Evolutionary conservation across 1,140 invertebrate species (phyloP), one percentile per base, ranked within the genome.

Genomic region (Olivierus martensii): DNA sequence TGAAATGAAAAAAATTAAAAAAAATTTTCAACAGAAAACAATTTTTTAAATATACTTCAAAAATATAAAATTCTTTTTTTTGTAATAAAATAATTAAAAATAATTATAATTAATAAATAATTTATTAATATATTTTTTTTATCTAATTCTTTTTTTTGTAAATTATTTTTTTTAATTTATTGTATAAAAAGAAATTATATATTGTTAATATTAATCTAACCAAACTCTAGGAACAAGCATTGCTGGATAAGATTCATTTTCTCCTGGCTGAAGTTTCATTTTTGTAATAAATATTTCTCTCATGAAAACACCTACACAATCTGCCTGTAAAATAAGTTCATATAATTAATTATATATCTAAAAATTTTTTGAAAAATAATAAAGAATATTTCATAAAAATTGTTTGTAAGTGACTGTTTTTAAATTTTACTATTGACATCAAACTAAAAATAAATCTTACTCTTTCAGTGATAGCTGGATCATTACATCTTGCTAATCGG

Each of bases 181-280:
- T n/a, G n/a, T n/a, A n/a, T n/a, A n/a, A n/a, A n/a, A n/a, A n/a
- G n/a, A n/a, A n/a, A n/a, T n/a, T n/a, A n/a, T n/a, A n/a, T n/a
- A n/a, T n/a, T 7, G 14, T 43, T 44, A 46, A 46, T 37, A 21
- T 21, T 42, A 50, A 49, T 38, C 15, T 44, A 68, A 92, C 95
- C 95, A 99, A 36, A 99, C 93, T 60, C 96, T 74, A 10, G 96
- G 95, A 22, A 99, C 95, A 49, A 94, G 73, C 73, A 99, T 93
- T 3, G 86, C 84, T 7, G 95, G 95, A 76, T 87, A 90, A 36
- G 81, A 82, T 68, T 90, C 83, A 65, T 84, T 84, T 36, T 76
- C 73, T 3, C 81, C 85, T 2, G 81, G 83, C 38, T 75, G 75
- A 15, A 95, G 69, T 72, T 94, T 96, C 91, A 98, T 97, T 75